These are phyloP conservation scores for Erpornis zantholeuca DNA, from an alignment of 2,113 vertebrate species.

Conservation along the genomic window DNA sequence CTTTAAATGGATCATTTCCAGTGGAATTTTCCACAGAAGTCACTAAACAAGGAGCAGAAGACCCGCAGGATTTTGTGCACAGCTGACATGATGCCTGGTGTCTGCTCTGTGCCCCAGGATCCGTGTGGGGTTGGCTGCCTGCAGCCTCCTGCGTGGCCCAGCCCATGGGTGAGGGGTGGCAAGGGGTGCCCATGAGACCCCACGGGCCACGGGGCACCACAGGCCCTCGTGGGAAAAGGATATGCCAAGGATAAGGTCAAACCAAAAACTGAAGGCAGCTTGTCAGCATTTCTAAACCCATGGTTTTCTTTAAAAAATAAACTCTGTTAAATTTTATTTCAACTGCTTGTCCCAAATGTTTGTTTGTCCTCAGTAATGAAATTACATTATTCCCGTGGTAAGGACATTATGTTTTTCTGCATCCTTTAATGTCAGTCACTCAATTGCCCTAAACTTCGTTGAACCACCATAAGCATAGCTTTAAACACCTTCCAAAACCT, in stretches of 20 bases:
- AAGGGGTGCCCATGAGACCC: background rate
- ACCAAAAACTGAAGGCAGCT: background rate
- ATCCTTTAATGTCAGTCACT: background rate
- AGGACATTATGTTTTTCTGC: background rate
- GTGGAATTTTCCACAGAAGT: slow-evolving; percentile 32
- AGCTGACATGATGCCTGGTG: background rate
- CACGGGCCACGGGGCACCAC: background rate
- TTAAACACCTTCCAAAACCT: background rate
- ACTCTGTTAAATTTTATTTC: slow-evolving; percentile 27
- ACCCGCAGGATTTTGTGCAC: background rate
- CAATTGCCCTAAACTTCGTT: background rate
- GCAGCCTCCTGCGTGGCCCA: rapidly evolving
- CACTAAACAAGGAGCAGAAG: background rate
- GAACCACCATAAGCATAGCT: background rate
- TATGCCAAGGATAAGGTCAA: slow-evolving; percentile 34
- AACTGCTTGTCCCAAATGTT: slow-evolving; percentile 28
- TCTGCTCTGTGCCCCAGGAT: background rate
- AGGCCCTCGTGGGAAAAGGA: background rate
- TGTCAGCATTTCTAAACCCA: slow-evolving; percentile 50
- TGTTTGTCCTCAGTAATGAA: slow-evolving; percentile 46
- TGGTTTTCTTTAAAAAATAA: slow-evolving; percentile 45
- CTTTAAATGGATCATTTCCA: background rate
- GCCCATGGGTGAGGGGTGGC: background rate
- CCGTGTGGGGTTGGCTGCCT: rapidly evolving
- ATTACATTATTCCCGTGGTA: slow-evolving; percentile 44